These are phyloP conservation scores for Diplogasteroides magnus DNA, from an alignment of 1,140 invertebrate species.

Conservation along the genomic window DNA sequence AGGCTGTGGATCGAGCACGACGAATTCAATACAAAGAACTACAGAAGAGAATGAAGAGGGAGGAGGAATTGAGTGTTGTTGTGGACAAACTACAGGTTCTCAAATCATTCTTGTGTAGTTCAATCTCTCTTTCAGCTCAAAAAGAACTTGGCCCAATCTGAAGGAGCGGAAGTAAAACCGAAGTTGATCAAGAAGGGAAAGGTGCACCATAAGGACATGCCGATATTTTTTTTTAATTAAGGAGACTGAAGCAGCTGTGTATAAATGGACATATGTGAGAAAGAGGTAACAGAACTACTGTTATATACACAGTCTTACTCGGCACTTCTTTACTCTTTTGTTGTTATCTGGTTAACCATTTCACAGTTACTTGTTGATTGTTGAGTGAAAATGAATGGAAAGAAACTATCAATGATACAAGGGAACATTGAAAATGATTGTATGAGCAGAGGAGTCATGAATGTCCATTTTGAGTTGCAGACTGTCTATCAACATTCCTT, in stretches of 20 bases:
- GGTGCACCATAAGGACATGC: no score
- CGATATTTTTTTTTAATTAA: no score
- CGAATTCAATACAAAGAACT: slow-evolving; percentile 72
- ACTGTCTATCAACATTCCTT: no score
- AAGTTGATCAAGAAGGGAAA: slow-evolving; percentile 65
- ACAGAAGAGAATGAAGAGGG: slow-evolving; percentile 72
- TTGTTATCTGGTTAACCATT: neutral
- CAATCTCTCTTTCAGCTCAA: neutral
- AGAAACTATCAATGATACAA: no score
- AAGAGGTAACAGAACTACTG: slow-evolving; percentile 60
- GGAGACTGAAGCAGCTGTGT: slow-evolving; percentile 73
- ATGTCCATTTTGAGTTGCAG: no score
- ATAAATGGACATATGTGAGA: slow-evolving; percentile 77
- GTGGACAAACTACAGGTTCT: slow-evolving; percentile 79
- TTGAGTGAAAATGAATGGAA: no score
- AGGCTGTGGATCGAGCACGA: slow-evolving; percentile 64
- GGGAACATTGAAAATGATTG: no score
- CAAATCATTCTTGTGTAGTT: no score
- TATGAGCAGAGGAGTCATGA: no score
- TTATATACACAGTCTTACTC: slow-evolving; percentile 11
- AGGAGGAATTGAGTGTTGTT: slow-evolving; percentile 72
- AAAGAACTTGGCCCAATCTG: slow-evolving; percentile 62
- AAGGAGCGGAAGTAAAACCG: slow-evolving; percentile 60
- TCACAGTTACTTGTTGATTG: slow-evolving; percentile 2
- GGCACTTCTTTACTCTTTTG: neutral